Evolutionary conservation across 2,797 vertebrate genomes (phyloP), one percentile per base, ranked within the genome.

Genomic region (Rhabdophis nuchalis): DNA sequence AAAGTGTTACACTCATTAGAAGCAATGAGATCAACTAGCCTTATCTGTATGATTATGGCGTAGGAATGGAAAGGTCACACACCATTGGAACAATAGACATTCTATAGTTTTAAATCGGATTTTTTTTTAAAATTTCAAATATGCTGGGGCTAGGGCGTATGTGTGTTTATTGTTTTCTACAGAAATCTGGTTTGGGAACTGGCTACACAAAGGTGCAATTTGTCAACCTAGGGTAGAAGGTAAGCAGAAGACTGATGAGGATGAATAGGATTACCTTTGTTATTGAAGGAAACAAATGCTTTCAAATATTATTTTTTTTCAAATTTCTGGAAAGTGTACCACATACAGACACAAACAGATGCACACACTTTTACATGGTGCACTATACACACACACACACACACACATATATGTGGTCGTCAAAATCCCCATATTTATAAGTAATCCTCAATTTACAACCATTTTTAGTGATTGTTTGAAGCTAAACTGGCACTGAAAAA

Each of bases 41-140:
- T 12, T 25, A 20, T 82, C 50, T 85, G 68, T 36, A 46, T 96
- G 94, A 95, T 95, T 6, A 23, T 68, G 11, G 92, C 95, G 91
- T 96, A 46, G 72, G 72, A 82, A 82, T 41, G 36, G 10, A 82
- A 41, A 56, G 32, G 4, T 52, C 25, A 61, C 36, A 87, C 36
- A 27, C 23, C 27, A 52, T 88, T 88, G 23, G 36, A 88, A 58
- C 3, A 27, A 12, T 88, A 88, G 56, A 88, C 23, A 88, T 87
- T 41, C 8, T 46, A 25, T 82, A 5, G 20, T 82, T 82, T 82
- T 25, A 13, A 46, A 82, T 82, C 23, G 25, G 20, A 23, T 10
- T 46, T 46, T 82, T 82, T 82, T 50, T 50, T 50, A 7, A 50
- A 50, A 50, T 1, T 25, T 82, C 20, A 82, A 82, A 46, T 82